Conservation (phyloP, 2,888 invertebrate genomes). For the Mesorhabditis belari region DNA sequence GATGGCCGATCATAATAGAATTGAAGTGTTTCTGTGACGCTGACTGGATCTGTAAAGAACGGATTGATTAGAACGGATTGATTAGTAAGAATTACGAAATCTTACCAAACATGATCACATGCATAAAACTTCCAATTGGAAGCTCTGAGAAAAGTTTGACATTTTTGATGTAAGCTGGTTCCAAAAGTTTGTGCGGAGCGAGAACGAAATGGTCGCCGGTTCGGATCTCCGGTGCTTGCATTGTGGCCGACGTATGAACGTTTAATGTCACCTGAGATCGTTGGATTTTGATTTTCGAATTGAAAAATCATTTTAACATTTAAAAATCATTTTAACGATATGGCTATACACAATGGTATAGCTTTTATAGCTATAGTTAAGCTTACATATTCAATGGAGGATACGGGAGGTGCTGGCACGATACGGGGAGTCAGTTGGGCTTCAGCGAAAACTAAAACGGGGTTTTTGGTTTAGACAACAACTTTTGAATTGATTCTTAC, state of each 20-base stretch:
- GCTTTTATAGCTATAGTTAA: neutral
- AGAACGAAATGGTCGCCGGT: conserved; percentile 41
- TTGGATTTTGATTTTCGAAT: conserved; percentile 16
- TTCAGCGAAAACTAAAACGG: conserved; percentile 22
- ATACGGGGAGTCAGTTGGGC: conserved; percentile 32
- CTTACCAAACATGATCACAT: conserved; percentile 39
- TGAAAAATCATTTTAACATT: conserved; percentile 26
- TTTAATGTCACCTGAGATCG: conserved; percentile 33
- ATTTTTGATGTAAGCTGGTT: conserved; percentile 38
- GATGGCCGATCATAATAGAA: conserved; percentile 39
- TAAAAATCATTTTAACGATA: conserved; percentile 1
- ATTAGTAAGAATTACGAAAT: neutral
- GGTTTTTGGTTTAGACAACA: no score
- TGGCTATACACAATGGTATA: neutral
- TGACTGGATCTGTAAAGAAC: conserved; percentile 32
- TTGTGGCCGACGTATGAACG: conserved; percentile 38
- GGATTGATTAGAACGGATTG: no score
- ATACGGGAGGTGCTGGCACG: conserved; percentile 36
- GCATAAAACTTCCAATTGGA: conserved; percentile 35
- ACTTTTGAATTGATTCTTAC: no score
- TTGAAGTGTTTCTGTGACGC: conserved; percentile 37
- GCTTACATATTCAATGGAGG: conserved; percentile 37
- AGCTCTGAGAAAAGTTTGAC: conserved; percentile 33
- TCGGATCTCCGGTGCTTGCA: conserved; percentile 40
- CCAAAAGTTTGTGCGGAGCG: conserved; percentile 34